Evolutionary conservation across 2,888 invertebrate genomes (phyloP), one percentile per base, ranked within the genome.

Genomic region (Cistogaster globosa): DNA sequence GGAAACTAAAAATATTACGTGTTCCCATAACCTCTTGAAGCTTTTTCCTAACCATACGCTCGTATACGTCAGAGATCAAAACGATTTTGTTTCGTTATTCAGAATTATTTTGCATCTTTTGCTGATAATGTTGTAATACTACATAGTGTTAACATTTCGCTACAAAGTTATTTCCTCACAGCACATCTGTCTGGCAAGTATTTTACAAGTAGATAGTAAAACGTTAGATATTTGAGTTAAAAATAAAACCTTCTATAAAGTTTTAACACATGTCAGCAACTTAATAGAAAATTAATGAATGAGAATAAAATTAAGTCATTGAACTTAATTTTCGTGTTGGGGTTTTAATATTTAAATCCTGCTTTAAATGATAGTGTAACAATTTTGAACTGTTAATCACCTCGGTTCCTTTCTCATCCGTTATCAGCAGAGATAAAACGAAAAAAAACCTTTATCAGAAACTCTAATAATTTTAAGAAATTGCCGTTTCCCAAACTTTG

Each of bases 1-100:
- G 36, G n/a, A 60, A 68, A 63, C 68, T 78, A 81, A 42, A 77
- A 84, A 77, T 84, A 74, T 69, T 57, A 58, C 51, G 36, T 78
- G 84, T 84, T 84, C 84, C 81, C 84, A 84, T 78, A 84, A 84
- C 77, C 84, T 84, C 80, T 84, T 81, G 57, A 81, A 77, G 77
- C 62, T 62, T 63, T 18, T 65, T 79, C 65, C 58, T 20, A 69
- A 74, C 72, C 60, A 60, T 67, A 74, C 58, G 67, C 42, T 26
- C 38, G n/a, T 45, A 22, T 32, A 14, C 77, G 42, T 62, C 68
- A 69, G 62, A 78, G 69, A 78, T 78, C 69, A 69, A 53, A 78
- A 69, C 68, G 77, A 72, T 72, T 71, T 79, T 55, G 11, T 71
- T 26, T 7, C 8, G 32, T 32, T 32, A 32, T 71, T 26, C 36